phyloP scores from a whole-genome alignment of 1,140 invertebrate genomes.

The Nautilus pompilius region DNA sequence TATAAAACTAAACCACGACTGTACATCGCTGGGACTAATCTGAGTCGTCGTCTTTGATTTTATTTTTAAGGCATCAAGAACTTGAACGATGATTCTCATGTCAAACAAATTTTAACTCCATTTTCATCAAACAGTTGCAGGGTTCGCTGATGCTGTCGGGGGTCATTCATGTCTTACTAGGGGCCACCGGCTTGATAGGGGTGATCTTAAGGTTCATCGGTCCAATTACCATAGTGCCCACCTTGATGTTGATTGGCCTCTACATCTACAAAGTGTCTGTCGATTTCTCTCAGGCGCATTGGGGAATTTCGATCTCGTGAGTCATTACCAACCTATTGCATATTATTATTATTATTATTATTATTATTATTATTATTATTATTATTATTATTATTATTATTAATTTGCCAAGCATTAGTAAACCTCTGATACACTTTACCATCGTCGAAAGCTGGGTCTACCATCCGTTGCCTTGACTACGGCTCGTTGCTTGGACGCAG shows the following conservation, averaged over 20 bases:
- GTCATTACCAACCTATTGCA: too few species aligned
- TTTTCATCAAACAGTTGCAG: slow-evolving; percentile 30
- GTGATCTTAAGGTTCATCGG: slow-evolving; percentile 65
- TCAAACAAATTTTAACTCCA: too few species aligned
- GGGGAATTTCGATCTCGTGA: slow-evolving; percentile 53
- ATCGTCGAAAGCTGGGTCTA: not conserved
- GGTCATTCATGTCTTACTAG: slow-evolving; percentile 39
- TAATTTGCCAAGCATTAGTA: not conserved
- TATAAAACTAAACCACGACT: too few species aligned
- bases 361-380: not conserved
- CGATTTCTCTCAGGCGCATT: slow-evolving; percentile 45
- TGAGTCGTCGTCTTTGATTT: too few species aligned
- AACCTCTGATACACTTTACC: not conserved
- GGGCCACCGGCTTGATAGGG: slow-evolving; percentile 67
- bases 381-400: not conserved
- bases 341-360: too few species aligned
- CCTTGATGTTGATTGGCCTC: slow-evolving; percentile 55
- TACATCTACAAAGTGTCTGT: slow-evolving; percentile 49
- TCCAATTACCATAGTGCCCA: slow-evolving; percentile 56
- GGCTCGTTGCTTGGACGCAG: too few species aligned
- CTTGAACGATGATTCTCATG: too few species aligned
- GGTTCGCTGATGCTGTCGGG: slow-evolving; percentile 41
- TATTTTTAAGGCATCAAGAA: too few species aligned
- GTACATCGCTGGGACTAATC: too few species aligned
- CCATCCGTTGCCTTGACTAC: too few species aligned